phyloP scores from a whole-genome alignment of 2,797 vertebrate species.

The Vireo griseus region DNA sequence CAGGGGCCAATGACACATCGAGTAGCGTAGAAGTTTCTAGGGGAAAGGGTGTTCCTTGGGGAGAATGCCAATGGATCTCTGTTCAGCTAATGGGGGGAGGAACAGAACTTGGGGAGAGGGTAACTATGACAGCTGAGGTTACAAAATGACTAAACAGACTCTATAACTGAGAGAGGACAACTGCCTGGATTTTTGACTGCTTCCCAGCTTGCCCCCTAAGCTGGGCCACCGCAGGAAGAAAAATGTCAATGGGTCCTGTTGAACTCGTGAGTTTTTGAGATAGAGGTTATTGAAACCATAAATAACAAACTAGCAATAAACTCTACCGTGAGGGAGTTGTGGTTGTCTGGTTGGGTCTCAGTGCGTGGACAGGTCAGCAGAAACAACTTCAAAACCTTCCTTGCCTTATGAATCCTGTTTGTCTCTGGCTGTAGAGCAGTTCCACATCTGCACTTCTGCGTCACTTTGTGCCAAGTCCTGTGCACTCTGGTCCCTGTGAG shows the following conservation, averaged over 20 bases:
- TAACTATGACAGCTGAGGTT: no score
- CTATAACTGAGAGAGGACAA: no score
- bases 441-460: constrained; percentile 61
- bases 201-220: no score
- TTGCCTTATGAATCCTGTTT: background rate
- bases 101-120: no score
- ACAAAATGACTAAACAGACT: no score
- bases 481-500: constrained; percentile 7
- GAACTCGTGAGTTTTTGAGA: background rate
- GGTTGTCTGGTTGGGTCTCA: background rate
- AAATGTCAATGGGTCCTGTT: background rate
- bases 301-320: constrained; percentile 17
- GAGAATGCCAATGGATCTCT: no score
- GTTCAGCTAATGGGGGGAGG: no score
- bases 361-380: background rate
- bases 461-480: constrained; percentile 13
- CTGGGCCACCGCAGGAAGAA: background rate
- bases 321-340: background rate
- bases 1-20: no score
- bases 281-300: constrained; percentile 27
- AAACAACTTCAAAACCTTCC: background rate
- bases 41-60: no score
- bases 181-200: no score
- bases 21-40: no score
- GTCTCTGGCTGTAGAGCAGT: background rate